Evolutionary conservation across 2,888 invertebrate genomes (phyloP), one percentile per base, ranked within the genome.

Genomic region (Geophilus truncorum): DNA sequence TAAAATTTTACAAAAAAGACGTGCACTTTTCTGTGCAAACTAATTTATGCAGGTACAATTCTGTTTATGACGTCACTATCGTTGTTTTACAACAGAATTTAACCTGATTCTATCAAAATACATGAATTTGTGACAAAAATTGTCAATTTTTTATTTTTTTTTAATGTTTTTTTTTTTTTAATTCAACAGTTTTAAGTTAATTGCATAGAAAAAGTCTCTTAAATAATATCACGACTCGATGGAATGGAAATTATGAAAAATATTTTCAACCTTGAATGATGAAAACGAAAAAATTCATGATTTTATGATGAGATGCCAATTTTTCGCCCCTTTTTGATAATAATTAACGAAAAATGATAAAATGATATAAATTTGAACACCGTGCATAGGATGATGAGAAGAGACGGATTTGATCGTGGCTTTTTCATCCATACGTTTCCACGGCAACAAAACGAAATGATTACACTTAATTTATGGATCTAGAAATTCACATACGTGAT

Each of bases 401-500:
- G 57, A 18, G 57, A 62, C 57, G 57, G 57, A 62, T 62, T 62
- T 62, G 57, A 23, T 62, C 57, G 18, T 62, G 57, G 57, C n/a
- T 21, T 23, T 62, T 18, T 62, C 57, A 23, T 18, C 57, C 57
- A 62, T 2, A 23, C 18, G 18, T 62, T 62, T 62, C 57, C 57
- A 62, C 57, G 57, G 57, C 57, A 62, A 62, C 4, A 21, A 23
- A 62, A 62, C 6, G 5, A 62, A 62, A 18, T 4, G 21, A n/a
- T 23, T 23, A 21, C 21, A 15, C 4, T 4, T 23, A 62, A 18
- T 62, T 1, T 4, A 62, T 25, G n/a, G n/a, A n/a, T n/a, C n/a
- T n/a, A n/a, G n/a, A 28, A 32, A 10, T 80, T 93, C 93, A 96
- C 95, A 96, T 96, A 86, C 96, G 91, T 85, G 96, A 95, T 84